Evolutionary conservation across 2,113 vertebrate genomes (phyloP), one percentile per base, ranked within the genome.

Genomic region (Hypomesus transpacificus): DNA sequence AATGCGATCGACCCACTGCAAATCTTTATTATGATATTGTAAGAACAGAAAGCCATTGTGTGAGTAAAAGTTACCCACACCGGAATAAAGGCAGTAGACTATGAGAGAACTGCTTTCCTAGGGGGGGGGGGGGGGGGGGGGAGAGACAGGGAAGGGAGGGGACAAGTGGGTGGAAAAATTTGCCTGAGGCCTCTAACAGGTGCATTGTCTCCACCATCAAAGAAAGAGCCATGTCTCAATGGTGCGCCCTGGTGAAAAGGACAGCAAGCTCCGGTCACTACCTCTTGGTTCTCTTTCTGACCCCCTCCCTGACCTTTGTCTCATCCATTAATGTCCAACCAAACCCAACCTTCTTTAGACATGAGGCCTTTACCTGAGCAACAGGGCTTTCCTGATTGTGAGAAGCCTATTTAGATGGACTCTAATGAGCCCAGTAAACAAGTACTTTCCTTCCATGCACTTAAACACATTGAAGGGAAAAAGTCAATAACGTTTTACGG

Each of bases 171-270:
- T 64, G 71, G 74, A 77, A 69, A 77, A 84, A 69, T 17, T 74
- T 60, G 77, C 69, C 75, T 70, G 57, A 65, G 84, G 77, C 79
- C 77, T 81, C 84, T 87, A 82, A 81, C 80, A 82, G 78, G 82
- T 84, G 65, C 71, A 76, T 86, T 90, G 83, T 89, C 74, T 80
- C 65, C 71, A 68, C 46, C 70, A 80, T 85, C 68, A 88, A 88
- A 89, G 79, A 71, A 74, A 81, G 22, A 80, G 83, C 59, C 75
- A 78, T 86, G 86, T 86, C 85, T 89, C 80, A 81, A 53, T 74
- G 75, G 75, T 73, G 59, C 51, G 86, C 77, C 81, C 80, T 78
- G 61, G 69, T 80, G 76, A 83, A 78, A 70, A 21, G 31, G 75
- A 78, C 72, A 73, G 34, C 57, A 84, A n/a, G 68, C 82, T 82